Conservation (phyloP, 2,113 vertebrate genomes). For the Oplegnathus fasciatus region DNA sequence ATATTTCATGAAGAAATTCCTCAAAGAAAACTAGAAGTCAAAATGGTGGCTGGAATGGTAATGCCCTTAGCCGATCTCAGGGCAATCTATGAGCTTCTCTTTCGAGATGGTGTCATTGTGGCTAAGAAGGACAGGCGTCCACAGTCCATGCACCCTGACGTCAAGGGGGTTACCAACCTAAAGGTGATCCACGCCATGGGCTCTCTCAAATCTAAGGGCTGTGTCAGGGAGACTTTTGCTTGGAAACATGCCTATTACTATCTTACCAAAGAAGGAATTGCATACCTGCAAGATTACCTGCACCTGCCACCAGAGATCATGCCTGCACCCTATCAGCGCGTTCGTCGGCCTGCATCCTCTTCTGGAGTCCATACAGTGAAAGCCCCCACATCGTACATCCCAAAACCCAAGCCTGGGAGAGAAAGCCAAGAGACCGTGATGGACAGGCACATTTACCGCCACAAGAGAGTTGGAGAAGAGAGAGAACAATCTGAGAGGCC, state of each 20-base stretch:
- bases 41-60: constrained; percentile 91
- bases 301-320: constrained; percentile 87
- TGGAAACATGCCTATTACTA: constrained; percentile 91
- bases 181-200: constrained; percentile 85
- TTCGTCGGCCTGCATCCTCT: constrained; percentile 49
- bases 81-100: constrained; percentile 88
- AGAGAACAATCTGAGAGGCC: not conserved
- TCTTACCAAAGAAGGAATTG: constrained; percentile 86
- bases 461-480: constrained; percentile 65
- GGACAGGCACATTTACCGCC: constrained; percentile 77
- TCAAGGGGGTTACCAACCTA: constrained; percentile 85
- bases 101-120: constrained; percentile 89
- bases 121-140: constrained; percentile 86
- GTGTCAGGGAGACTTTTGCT: constrained; percentile 85
- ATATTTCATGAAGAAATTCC: not conserved
- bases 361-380: constrained; percentile 46
- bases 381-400: constrained; percentile 58
- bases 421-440: constrained; percentile 33
- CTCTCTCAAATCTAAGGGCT: constrained; percentile 85
- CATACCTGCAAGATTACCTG: constrained; percentile 85
- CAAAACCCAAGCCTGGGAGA: constrained; percentile 50
- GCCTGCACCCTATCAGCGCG: constrained; percentile 83
- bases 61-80: constrained; percentile 87
- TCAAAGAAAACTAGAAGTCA: constrained; percentile 11
- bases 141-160: constrained; percentile 83